phyloP scores from a whole-genome alignment of 2,113 vertebrate species.

The Phoenicopterus ruber region DNA sequence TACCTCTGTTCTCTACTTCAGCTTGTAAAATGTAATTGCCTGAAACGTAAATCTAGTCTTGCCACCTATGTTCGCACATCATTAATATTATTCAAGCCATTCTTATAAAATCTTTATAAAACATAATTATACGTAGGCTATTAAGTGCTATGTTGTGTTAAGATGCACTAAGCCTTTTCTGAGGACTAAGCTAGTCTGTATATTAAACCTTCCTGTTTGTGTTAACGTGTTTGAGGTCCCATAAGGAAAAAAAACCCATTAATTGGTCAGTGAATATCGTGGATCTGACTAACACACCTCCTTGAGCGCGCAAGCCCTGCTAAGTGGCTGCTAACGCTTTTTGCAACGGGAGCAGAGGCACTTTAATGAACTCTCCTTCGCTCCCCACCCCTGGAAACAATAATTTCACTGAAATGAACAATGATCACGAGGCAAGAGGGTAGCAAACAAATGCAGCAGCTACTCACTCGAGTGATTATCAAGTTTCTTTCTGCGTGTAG shows the following conservation, averaged over 20 bases:
- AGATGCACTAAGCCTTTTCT: not conserved
- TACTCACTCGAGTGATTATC: not conserved
- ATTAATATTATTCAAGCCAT: conserved; percentile 24
- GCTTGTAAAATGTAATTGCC: conserved; percentile 63
- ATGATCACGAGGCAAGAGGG: not conserved
- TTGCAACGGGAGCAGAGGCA: not conserved
- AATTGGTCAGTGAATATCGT: not conserved
- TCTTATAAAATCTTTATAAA: conserved; percentile 63
- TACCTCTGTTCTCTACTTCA: conserved; percentile 35
- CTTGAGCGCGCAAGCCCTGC: not conserved
- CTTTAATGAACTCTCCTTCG: not conserved
- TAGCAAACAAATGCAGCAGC: not conserved
- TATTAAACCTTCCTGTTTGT: not conserved
- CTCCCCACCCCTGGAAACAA: not conserved
- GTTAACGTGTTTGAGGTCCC: not conserved
- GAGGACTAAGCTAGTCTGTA: not conserved
- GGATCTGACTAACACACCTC: not conserved
- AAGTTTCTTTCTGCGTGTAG: not conserved
- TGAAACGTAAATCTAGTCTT: conserved; percentile 54
- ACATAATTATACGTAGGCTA: not conserved
- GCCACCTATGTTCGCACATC: conserved; percentile 33
- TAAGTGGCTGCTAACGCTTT: not conserved
- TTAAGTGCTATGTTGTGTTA: not conserved
- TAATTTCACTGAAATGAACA: not conserved
- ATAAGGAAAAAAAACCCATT: not conserved